phyloP scores from a whole-genome alignment of 2,113 vertebrate species.

The Tenebrosternarchus preto region DNA sequence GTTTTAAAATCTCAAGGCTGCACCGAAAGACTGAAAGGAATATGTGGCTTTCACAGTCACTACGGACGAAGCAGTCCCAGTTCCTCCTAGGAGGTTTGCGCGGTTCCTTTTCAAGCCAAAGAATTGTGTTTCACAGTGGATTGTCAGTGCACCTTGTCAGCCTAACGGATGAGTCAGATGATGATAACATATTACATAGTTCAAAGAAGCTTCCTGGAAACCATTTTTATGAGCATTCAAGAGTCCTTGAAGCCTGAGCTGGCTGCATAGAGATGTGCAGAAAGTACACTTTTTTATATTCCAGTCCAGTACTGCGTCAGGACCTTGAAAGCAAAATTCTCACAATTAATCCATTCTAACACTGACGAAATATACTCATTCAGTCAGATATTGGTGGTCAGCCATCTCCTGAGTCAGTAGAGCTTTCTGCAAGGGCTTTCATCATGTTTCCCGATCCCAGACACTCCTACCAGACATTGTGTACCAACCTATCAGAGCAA shows the following conservation, averaged over 20 bases:
- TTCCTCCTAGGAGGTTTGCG: conserved; percentile 21
- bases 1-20: background rate
- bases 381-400: background rate
- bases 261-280: background rate
- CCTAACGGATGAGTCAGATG: conserved; percentile 34
- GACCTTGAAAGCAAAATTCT: conserved; percentile 20
- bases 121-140: conserved; percentile 19
- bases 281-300: background rate
- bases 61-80: conserved; percentile 10
- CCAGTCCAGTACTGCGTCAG: background rate
- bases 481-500: conserved; percentile 1
- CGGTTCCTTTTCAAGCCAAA: conserved; percentile 42
- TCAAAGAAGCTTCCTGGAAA: conserved; percentile 26
- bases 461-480: background rate
- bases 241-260: conserved; percentile 25
- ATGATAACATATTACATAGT: conserved; percentile 37
- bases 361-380: background rate
- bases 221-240: conserved; percentile 31
- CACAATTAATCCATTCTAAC: conserved; percentile 12
- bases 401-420: background rate
- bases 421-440: background rate
- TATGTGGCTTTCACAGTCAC: background rate
- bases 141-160: conserved; percentile 39
- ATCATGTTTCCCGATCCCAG: background rate
- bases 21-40: conserved; percentile 5